Conservation (phyloP, 2,797 vertebrate species). For the Thamnophis elegans region DNA sequence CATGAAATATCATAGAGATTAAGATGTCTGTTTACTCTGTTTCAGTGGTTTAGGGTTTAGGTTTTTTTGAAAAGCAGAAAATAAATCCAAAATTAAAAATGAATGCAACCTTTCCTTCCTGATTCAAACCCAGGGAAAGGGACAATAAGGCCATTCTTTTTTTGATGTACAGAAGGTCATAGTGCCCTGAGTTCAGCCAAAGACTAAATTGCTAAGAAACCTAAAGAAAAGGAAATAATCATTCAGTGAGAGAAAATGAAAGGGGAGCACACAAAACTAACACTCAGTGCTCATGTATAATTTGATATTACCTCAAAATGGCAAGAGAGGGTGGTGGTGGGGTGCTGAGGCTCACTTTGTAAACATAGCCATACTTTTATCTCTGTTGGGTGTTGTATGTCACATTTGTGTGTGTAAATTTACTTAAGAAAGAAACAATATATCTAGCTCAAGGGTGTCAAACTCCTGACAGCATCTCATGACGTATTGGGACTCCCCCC, state of each 20-base stretch:
- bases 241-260: not conserved
- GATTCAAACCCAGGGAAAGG: not conserved
- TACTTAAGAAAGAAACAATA: not conserved
- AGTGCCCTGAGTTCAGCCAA: not conserved
- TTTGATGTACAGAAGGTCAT: not conserved
- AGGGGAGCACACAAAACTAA: not conserved
- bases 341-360: not conserved
- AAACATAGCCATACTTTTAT: not conserved
- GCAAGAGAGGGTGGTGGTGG: not conserved
- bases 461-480: too few species aligned
- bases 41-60: not conserved
- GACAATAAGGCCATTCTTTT: not conserved
- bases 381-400: not conserved
- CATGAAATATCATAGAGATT: not conserved
- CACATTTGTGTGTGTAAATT: not conserved
- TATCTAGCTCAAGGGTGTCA: not conserved
- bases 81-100: not conserved
- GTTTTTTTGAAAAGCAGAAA: not conserved
- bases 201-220: not conserved
- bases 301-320: not conserved
- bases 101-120: not conserved
- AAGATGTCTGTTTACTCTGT: not conserved
- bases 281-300: not conserved
- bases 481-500: too few species aligned
- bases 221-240: not conserved